phyloP scores from a whole-genome alignment of 2,113 vertebrate species.

The Lepus timidus region DNA sequence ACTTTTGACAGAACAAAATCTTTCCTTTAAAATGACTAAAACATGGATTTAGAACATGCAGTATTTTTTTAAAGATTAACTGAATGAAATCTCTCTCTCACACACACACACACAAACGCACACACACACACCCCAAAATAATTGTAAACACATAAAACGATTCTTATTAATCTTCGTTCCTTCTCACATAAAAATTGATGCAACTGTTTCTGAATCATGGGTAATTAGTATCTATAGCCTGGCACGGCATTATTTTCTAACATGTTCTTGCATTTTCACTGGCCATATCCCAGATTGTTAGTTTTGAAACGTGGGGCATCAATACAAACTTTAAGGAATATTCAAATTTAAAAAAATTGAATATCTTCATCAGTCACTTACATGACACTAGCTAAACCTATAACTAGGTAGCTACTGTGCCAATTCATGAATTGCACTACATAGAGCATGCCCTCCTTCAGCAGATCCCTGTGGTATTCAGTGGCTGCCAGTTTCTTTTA shows the following conservation, averaged over 20 bases:
- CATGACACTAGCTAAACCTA: neutral
- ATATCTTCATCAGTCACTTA: neutral
- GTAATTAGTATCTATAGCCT: neutral
- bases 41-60: neutral
- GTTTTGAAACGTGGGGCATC: neutral
- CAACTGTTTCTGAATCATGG: neutral
- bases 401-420: neutral
- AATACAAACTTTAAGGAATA: neutral
- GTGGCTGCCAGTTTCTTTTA: neutral
- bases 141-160: neutral
- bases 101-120: no score
- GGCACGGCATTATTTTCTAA: neutral
- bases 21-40: neutral
- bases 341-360: neutral
- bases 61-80: neutral
- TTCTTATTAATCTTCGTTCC: neutral
- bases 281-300: neutral
- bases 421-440: rapidly evolving
- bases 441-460: rapidly evolving
- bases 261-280: neutral
- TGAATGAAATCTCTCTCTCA: neutral
- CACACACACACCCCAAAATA: neutral
- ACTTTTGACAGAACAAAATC: neutral
- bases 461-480: rapidly evolving
- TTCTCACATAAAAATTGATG: neutral